Evolutionary conservation across 2,113 vertebrate species (phyloP), one percentile per base, ranked within the genome.

Genomic region (Hemibagrus wyckioides): DNA sequence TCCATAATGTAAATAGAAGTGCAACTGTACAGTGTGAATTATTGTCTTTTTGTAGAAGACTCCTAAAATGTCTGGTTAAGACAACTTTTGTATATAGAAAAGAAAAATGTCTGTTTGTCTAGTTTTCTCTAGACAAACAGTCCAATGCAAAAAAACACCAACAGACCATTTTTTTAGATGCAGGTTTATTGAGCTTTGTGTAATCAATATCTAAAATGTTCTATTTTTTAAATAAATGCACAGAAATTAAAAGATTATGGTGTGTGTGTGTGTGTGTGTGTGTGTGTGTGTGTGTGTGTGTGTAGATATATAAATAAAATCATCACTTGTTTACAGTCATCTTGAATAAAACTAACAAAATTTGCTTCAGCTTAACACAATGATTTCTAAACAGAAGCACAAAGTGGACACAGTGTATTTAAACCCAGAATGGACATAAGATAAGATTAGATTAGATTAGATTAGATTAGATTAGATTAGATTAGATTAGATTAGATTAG

Each of bases 1-100:
- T 61, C 25, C 63, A 63, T 52, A 73, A 80, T 89, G 86, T 91
- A 89, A 88, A 88, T 91, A 90, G 65, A 23, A 57, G 9, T 82
- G 9, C 17, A 7, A 69, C 7, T 89, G 86, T 83, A 85, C 41
- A 88, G 61, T 80, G 65, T 69, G 17, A 89, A 65, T 80, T 88
- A 69, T 88, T 61, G 67, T 82, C 57, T 86, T 86, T 81, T 76
- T 90, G 15, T 87, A 82, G 19, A 81, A 48, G 6, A 30, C 54
- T 33, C 80, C 13, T 17, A 59, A 85, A 23, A 59, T 87, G 52
- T 79, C 56, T 82, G 41, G 73, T 86, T 41, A 56, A 85, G 61
- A 52, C 73, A 67, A 56, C 6, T 33, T 80, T 88, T 86, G 73
- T 83, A 86, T 71, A 80, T 23, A 33, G 2, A 69, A 57, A 44